These are phyloP conservation scores for Pomatostomus ruficeps DNA, from an alignment of 2,113 vertebrate genomes.

Conservation along the genomic window DNA sequence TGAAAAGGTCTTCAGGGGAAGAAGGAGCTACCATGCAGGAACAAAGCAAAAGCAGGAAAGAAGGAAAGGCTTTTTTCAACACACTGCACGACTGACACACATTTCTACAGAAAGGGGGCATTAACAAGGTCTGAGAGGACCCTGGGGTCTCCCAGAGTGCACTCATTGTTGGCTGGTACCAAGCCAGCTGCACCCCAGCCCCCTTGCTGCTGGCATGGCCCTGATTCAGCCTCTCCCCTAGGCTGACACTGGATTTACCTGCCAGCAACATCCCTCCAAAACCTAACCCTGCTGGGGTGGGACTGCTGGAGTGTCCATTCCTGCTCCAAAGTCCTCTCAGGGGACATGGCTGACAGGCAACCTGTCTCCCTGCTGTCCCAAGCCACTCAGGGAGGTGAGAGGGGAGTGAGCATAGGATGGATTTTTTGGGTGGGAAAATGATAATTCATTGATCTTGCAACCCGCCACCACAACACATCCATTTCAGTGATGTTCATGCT, in stretches of 20 bases:
- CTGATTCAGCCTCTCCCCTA: not conserved
- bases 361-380: not conserved
- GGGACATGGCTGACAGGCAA: not conserved
- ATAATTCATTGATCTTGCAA: rapidly evolving
- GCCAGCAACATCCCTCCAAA: not conserved
- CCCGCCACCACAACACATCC: not conserved
- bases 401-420: rapidly evolving
- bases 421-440: not conserved
- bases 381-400: rapidly evolving
- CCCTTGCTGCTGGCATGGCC: not conserved
- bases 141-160: not conserved
- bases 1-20: not conserved
- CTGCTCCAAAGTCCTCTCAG: not conserved
- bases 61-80: not conserved
- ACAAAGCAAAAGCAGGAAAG: not conserved
- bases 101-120: not conserved
- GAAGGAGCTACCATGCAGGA: not conserved
- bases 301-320: not conserved
- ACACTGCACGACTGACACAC: rapidly evolving
- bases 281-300: not conserved
- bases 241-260: not conserved
- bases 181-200: rapidly evolving
- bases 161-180: not conserved
- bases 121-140: not conserved
- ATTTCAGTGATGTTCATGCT: not conserved